Percentiles rank a stretch among this genome's conserved stretches.
Evolutionary conservation across 2,113 vertebrate genomes (phyloP).

Genomic region (Chaetodon trifascialis): DNA sequence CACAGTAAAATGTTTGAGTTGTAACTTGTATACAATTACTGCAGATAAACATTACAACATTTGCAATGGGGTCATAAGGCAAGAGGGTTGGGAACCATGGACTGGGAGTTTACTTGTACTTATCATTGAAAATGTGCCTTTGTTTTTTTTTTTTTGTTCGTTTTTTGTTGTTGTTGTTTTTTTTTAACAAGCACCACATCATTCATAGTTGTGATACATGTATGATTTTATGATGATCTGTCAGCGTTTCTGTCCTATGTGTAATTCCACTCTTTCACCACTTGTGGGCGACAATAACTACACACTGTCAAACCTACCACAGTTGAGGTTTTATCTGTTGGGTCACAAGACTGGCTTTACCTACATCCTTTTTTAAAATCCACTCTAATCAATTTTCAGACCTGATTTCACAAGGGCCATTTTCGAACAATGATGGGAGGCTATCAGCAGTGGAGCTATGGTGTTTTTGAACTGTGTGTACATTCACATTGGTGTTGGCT

Average conservation of each 20-base stretch:
- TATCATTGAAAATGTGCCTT: too few relatives aligned
- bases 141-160: too few relatives aligned
- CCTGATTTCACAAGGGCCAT: background rate
- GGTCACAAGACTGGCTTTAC: background rate
- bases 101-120: too few relatives aligned
- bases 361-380: background rate
- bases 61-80: too few relatives aligned
- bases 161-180: too few relatives aligned
- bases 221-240: background rate
- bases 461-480: constrained; percentile 1
- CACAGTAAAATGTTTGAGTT: too few relatives aligned
- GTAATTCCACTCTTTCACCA: background rate
- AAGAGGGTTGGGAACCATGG: too few relatives aligned
- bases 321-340: background rate
- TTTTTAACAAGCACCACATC: too few relatives aligned
- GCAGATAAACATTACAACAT: too few relatives aligned
- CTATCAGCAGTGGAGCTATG: background rate
- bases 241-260: background rate
- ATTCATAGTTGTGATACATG: too few relatives aligned
- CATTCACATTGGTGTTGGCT: background rate
- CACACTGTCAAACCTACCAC: background rate
- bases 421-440: background rate
- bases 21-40: too few relatives aligned
- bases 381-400: background rate
- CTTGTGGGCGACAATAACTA: background rate